A percentile compares a stretch with the other conserved stretches of the same genome.
These are phyloP conservation scores for Leptoteleia sp. DNA, from an alignment of 1,140 invertebrate species.

Conservation along the genomic window DNA sequence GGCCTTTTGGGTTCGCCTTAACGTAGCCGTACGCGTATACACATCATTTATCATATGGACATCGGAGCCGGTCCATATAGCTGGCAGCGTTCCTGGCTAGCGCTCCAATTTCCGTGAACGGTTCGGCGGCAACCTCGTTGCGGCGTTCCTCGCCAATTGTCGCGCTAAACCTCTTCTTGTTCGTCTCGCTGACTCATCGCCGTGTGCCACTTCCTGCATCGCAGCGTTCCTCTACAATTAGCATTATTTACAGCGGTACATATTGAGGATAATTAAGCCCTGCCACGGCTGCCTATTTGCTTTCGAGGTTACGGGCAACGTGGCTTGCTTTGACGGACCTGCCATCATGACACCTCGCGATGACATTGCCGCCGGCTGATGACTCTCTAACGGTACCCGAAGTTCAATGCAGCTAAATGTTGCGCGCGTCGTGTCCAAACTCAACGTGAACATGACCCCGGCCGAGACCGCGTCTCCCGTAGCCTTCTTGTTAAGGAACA, in stretches of 20 bases:
- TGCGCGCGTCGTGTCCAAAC: conserved; percentile 47
- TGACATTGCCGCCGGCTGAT: conserved; percentile 48
- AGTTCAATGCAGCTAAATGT: conserved; percentile 30
- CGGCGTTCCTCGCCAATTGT: conserved; percentile 53
- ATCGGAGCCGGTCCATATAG: conserved; percentile 28
- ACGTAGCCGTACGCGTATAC: conserved; percentile 14
- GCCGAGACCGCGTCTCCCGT: conserved; percentile 7
- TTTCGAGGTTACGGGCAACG: conserved; percentile 58
- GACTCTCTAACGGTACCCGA: conserved; percentile 38
- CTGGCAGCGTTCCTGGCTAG: conserved; percentile 55
- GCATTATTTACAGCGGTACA: conserved; percentile 62
- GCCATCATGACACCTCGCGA: conserved; percentile 60
- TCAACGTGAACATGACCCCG: conserved; percentile 33
- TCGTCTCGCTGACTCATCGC: conserved; percentile 60
- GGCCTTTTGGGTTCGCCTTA: conserved; percentile 17
- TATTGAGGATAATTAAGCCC: conserved; percentile 66
- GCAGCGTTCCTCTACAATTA: conserved; percentile 60
- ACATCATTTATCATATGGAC: conserved; percentile 52
- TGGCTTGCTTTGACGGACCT: conserved; percentile 67
- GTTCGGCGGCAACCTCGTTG: conserved; percentile 31
- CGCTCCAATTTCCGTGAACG: conserved; percentile 62
- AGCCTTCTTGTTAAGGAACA: conserved; percentile 32
- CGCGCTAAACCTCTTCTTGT: conserved; percentile 54
- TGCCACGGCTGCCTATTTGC: conserved; percentile 57
- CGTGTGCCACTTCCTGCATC: conserved; percentile 63